These are phyloP conservation scores for Aldabrachelys gigantea DNA, from an alignment of 2,113 vertebrate genomes.

Conservation along the genomic window DNA sequence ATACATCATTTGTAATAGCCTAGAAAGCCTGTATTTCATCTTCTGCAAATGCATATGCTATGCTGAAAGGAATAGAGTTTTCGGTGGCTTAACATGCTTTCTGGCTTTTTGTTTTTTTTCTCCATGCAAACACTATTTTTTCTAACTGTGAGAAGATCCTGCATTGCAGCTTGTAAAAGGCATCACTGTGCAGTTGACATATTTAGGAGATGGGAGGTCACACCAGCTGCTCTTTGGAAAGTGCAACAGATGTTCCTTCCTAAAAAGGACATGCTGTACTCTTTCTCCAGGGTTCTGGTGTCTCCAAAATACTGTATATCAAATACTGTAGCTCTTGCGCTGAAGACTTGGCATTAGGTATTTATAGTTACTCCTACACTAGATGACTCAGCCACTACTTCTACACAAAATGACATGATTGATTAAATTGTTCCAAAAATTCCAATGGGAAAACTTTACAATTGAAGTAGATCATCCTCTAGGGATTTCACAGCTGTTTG, in stretches of 20 bases:
- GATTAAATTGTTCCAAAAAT: constrained; percentile 37
- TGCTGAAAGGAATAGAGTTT: constrained; percentile 31
- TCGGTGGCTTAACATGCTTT: constrained; percentile 37
- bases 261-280: constrained; percentile 23
- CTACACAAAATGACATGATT: not conserved
- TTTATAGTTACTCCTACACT: not conserved
- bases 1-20: constrained; percentile 40
- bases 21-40: not conserved
- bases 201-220: not conserved
- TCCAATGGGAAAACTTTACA: constrained; percentile 12
- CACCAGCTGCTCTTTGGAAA: not conserved
- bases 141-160: constrained; percentile 18
- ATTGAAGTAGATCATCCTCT: not conserved
- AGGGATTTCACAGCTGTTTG: not conserved
- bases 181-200: constrained; percentile 26
- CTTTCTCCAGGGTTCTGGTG: not conserved
- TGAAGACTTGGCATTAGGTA: constrained; percentile 1
- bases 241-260: constrained; percentile 38
- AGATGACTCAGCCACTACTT: constrained; percentile 23
- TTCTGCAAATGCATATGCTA: not conserved
- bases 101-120: constrained; percentile 48
- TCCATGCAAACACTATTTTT: constrained; percentile 26
- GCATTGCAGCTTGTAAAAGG: not conserved
- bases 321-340: not conserved
- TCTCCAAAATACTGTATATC: constrained; percentile 10